A percentile compares a stretch with the other conserved stretches of the same genome.
Conservation (phyloP, 2,113 vertebrate species). For the Paradisaea rubra region DNA sequence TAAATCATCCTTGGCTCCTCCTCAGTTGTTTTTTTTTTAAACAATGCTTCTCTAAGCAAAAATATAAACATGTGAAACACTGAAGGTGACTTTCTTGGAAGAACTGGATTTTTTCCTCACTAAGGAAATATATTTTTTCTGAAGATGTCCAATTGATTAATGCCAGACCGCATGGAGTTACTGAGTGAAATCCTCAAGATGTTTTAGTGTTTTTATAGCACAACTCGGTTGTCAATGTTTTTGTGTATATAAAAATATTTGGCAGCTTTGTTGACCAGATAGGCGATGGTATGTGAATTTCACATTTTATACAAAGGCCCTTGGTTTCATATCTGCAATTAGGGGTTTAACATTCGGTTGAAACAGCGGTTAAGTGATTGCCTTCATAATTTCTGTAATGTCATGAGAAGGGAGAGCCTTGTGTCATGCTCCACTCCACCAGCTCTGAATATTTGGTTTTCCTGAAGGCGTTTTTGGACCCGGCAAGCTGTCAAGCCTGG, state of each 20-base stretch:
- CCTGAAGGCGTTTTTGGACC: not conserved
- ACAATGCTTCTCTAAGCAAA: constrained; percentile 57
- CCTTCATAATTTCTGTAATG: not conserved
- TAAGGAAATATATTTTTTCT: constrained; percentile 32
- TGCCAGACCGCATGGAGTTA: constrained; percentile 48
- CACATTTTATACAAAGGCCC: not conserved
- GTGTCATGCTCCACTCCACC: not conserved
- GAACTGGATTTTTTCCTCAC: not conserved
- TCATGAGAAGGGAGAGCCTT: not conserved
- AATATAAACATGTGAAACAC: constrained; percentile 53
- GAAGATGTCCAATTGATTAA: constrained; percentile 61
- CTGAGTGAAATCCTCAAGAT: constrained; percentile 43
- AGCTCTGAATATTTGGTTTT: not conserved
- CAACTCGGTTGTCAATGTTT: constrained; percentile 37
- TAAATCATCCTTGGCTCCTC: constrained; percentile 59
- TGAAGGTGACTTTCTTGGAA: constrained; percentile 66
- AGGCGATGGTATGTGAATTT: not conserved
- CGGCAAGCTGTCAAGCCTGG: not conserved
- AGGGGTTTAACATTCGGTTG: not conserved
- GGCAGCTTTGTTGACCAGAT: constrained; percentile 15
- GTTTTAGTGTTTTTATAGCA: constrained; percentile 57
- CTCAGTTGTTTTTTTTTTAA: not conserved
- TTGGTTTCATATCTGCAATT: constrained; percentile 6
- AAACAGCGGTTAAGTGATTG: not conserved
- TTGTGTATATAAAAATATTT: constrained; percentile 31